phyloP scores from a whole-genome alignment of 2,113 vertebrate genomes.

The Thryonomys swinderianus region DNA sequence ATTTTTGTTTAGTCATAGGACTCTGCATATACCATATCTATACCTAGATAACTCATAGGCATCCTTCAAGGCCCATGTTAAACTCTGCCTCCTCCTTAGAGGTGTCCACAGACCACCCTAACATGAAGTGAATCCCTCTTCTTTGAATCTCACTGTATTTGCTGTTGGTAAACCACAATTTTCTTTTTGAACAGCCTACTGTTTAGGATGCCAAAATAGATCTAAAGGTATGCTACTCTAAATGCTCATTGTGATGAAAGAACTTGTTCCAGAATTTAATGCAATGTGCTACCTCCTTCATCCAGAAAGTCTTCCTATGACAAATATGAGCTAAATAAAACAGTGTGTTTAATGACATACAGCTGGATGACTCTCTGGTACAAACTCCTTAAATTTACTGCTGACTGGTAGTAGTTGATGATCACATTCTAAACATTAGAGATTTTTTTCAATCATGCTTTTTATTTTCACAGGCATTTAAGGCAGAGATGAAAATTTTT shows the following conservation, averaged over 20 bases:
- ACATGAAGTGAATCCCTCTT: neutral
- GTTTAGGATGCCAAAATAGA: neutral
- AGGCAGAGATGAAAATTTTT: neutral
- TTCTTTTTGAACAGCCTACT: neutral
- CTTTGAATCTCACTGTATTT: neutral
- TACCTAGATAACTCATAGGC: neutral
- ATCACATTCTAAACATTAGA: neutral
- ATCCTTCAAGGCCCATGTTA: neutral
- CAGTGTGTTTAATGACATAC: neutral
- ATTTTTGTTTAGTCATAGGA: neutral
- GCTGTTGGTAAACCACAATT: neutral
- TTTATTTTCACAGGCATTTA: slow-evolving; percentile 2
- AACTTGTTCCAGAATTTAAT: neutral
- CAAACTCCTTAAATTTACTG: neutral
- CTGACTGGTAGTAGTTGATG: neutral
- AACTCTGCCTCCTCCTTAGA: neutral
- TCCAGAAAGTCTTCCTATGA: neutral
- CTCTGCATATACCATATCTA: neutral
- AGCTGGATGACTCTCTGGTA: neutral
- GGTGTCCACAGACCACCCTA: no score
- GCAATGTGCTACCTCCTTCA: neutral
- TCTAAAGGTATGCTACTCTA: neutral
- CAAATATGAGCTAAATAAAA: neutral
- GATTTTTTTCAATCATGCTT: neutral
- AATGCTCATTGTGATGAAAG: neutral